phyloP scores from a whole-genome alignment of 1,140 invertebrate species.

The Zaprionus gabonicus region DNA sequence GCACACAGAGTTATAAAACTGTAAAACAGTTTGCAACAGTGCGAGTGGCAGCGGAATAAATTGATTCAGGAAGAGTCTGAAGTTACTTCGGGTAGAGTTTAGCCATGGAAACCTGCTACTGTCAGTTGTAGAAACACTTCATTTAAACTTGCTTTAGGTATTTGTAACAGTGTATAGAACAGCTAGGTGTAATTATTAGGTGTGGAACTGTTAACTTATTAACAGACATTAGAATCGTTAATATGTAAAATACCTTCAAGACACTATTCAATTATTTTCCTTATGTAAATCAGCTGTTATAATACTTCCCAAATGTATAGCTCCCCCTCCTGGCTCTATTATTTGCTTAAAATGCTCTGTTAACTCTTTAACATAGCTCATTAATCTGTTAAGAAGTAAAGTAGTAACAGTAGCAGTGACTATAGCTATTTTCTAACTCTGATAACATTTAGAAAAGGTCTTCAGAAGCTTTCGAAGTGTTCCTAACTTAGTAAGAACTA shows the following conservation, averaged over 20 bases:
- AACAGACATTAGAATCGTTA: no score
- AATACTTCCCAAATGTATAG: rapidly evolving
- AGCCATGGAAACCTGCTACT: background rate
- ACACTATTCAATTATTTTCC: no score
- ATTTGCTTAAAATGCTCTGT: background rate
- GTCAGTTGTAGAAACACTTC: no score
- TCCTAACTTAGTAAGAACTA: no score
- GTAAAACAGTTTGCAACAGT: background rate
- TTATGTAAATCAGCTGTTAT: no score
- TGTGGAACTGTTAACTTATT: no score
- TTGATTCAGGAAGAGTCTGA: background rate
- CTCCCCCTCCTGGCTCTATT: no score
- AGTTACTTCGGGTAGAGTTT: background rate
- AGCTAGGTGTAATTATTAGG: no score
- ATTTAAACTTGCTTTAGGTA: no score
- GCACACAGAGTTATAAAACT: background rate
- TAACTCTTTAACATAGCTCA: background rate
- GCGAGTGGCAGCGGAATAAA: background rate
- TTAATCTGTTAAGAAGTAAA: background rate
- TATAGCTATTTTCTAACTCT: background rate
- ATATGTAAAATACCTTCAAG: no score
- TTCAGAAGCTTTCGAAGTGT: no score
- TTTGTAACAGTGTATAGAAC: no score
- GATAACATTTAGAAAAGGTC: background rate
- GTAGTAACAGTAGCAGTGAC: background rate